Evolutionary conservation across 2,797 vertebrate genomes (phyloP).

Genomic region (Brotula barbata): DNA sequence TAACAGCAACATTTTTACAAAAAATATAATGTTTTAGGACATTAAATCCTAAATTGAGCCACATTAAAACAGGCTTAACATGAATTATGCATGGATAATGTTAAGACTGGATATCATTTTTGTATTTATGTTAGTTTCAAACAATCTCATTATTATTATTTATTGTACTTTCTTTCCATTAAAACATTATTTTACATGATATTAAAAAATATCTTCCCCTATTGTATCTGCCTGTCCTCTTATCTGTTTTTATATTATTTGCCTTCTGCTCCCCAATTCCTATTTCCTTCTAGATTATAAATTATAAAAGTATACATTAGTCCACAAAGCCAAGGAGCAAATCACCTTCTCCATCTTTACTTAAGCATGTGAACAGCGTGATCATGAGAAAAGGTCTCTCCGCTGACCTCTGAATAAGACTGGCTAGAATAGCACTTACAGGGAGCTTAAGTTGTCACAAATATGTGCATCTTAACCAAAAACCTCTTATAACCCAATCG

Average conservation of each 20-base stretch:
- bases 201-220: too few relatives aligned
- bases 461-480: slow-evolving; percentile 45
- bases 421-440: slow-evolving; percentile 27
- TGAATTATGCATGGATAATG: too few relatives aligned
- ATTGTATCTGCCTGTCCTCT: background rate
- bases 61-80: too few relatives aligned
- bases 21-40: too few relatives aligned
- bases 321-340: background rate
- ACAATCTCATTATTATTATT: too few relatives aligned
- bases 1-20: too few relatives aligned
- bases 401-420: slow-evolving; percentile 47
- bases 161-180: too few relatives aligned
- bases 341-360: slow-evolving; percentile 5
- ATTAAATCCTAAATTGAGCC: too few relatives aligned
- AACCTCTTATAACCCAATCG: slow-evolving; percentile 47
- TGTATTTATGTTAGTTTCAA: too few relatives aligned
- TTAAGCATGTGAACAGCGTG: background rate
- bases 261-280: background rate
- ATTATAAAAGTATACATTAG: too few relatives aligned
- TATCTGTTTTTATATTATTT: background rate
- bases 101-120: too few relatives aligned
- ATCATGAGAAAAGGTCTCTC: slow-evolving; percentile 4
- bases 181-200: too few relatives aligned
- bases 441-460: slow-evolving; percentile 43
- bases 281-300: background rate